These are phyloP conservation scores for Erynnis tages DNA, from an alignment of 2,888 invertebrate species.

Conservation along the genomic window DNA sequence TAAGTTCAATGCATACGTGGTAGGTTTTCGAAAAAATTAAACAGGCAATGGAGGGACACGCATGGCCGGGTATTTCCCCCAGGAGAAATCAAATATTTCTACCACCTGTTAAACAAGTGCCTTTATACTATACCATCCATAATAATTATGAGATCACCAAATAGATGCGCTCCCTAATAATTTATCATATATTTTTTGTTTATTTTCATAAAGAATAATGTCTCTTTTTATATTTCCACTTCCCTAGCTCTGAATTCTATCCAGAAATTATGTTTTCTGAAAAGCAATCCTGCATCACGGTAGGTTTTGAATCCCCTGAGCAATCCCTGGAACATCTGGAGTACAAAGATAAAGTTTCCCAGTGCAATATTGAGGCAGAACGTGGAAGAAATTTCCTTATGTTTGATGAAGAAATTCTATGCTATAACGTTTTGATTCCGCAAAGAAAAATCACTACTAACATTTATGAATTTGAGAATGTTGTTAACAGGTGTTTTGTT, in stretches of 20 bases:
- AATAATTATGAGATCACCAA: too few relatives aligned
- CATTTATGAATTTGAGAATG: conserved; percentile 68
- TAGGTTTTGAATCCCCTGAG: conserved; percentile 40
- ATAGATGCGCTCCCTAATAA: too few relatives aligned
- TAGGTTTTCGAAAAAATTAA: not conserved
- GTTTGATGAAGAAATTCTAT: conserved; percentile 60
- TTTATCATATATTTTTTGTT: too few relatives aligned
- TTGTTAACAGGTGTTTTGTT: conserved; percentile 57
- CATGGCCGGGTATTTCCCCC: too few relatives aligned
- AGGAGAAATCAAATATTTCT: too few relatives aligned
- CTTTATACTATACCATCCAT: too few relatives aligned
- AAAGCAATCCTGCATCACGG: conserved; percentile 42
- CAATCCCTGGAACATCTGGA: conserved; percentile 40
- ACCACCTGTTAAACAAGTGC: too few relatives aligned
- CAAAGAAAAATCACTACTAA: conserved; percentile 43
- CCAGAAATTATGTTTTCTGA: conserved; percentile 45
- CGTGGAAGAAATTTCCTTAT: conserved; percentile 58
- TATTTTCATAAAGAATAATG: too few relatives aligned
- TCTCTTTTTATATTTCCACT: not conserved
- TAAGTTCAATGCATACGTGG: not conserved
- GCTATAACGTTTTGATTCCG: conserved; percentile 48
- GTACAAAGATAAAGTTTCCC: conserved; percentile 52
- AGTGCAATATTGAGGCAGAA: conserved; percentile 66
- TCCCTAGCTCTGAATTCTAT: conserved; percentile 50
- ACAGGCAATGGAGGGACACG: too few relatives aligned